Base-by-base conservation (phyloP, 2,888 invertebrate species). In the Mythimna lalbum region DNA sequence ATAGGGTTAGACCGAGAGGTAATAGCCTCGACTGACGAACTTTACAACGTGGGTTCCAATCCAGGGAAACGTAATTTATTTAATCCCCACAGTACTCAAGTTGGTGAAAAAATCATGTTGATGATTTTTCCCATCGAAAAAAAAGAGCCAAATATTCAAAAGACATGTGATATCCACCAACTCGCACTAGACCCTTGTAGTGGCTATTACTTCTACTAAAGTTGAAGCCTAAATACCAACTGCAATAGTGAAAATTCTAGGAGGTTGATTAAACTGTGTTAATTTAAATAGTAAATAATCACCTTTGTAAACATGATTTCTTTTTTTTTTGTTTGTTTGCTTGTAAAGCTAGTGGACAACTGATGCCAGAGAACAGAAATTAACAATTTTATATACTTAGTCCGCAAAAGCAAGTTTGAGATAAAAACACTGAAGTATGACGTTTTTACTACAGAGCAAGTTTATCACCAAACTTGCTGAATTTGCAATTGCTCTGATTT, bases 401-500 rank as follows among this genome's bases (percentile, higher is more conserved):
- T 23, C 31, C 47, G 10, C 53, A 74, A 33, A 76, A 62, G 39
- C 57, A 53, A 76, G 74, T 69, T 59, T 62, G 17, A 49, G 14
- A 53, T 63, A 76, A 62, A 75, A 68, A 56, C 7, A 14, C 55
- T 60, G 39, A 55, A 65, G 2, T 17, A 27, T 49, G 2, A 23
- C 36, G n/a, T 47, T 67, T 50, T 76, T 69, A 50, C 62, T 21
- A 52, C 49, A 47, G 56, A 67, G 39, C 60, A 39, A 50, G 69
- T 69, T 61, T 52, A 56, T 50, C 10, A 7, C 43, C 50, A 7
- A 57, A 68, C 43, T 47, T 50, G 43, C 27, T 76, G 56, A n/a
- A 76, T 74, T 62, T 76, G 31, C 57, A 23, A 76, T 23, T 52
- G 43, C 69, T 76, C 60, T 76, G 62, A 69, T 62, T 76, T 69